Base-by-base conservation (phyloP, 2,797 vertebrate genomes). In the Acomys russatus region DNA sequence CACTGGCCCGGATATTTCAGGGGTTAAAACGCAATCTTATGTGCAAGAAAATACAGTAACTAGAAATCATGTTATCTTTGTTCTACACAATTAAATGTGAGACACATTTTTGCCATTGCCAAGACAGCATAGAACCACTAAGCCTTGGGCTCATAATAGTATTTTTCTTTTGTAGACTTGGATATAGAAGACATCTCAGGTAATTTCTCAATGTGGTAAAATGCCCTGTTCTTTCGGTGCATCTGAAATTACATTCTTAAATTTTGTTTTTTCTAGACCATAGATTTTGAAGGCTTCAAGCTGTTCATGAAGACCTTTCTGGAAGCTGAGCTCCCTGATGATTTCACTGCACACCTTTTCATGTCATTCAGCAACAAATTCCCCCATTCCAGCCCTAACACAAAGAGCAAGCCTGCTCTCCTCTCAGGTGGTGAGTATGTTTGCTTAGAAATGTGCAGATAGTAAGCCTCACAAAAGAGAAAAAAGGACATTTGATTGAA, bases 281-380 rank as follows among this genome's bases (percentile, higher is more conserved):
- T 99, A 91, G 99, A 99, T 98, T 99, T 99, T 98, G 99, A 99
- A 98, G 99, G 99, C 30, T 99, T 99, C 98, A 99, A 99, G 98
- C 98, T 99, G 68, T 99, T 99, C 95, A 99, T 99, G 99, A 99
- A 99, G 98, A 99, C 99, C 4, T 99, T 99, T 97, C 97, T 99
- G 98, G 99, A 99, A 97, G 99, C 99, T 1, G 99, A 99, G 30
- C 98, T 99, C 85, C 98, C 99, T 0, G 99, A 99, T 12, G 99
- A 99, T 94, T 99, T 99, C 96, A 98, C 98, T 97, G 99, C 99
- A 90, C 99, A 99, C 98, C 99, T 99, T 97, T 99, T 99, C 98
- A 98, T 99, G 98, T 99, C 99, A 3, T 99, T 99, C 98, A 99
- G 99, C 97, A 99, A 99, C 99, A 99, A 99, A 98, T 99, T 98